Evolutionary conservation across 2,888 invertebrate genomes (phyloP), one percentile per base, ranked within the genome.

Genomic region (Nemapogon koenigi): DNA sequence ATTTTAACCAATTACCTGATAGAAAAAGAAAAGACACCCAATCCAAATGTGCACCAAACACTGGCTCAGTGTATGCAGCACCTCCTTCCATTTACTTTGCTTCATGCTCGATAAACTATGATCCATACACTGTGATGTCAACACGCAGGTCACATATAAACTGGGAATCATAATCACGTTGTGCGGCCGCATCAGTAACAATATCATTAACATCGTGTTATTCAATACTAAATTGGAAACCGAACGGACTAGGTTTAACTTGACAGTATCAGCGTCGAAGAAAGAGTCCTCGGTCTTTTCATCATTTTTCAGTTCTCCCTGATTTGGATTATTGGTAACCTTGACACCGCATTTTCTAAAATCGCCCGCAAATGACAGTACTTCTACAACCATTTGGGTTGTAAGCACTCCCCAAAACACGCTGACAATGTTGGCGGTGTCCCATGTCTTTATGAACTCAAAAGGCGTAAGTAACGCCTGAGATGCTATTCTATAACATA

Each of bases 21-120:
- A 90, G 62, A 91, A 95, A 70, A 87, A 94, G 53, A 90, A 88
- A 47, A 88, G 79, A 41, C 83, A 84, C n/a, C 91, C 90, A 44
- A 93, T 81, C 85, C 90, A 90, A 46, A 81, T 53, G 59, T 83
- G 82, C 47, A 69, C 66, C 7, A 80, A 46, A 3, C 73, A 63
- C 41, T 64, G 59, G 37, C 69, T 61, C 25, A 76, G 28, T 0
- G 62, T 50, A 47, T 75, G 70, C 0, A 56, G 63, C 1, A 59
- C 59, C 1, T 70, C 75, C 0, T 67, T 68, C 44, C 73, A 63
- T 52, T 80, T 66, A 36, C 64, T 49, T 10, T 55, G 50, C 47
- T 73, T 79, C 3, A 76, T 64, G 37, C 82, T 70, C 46, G 85
- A 52, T 49, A 85, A 65, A 37, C 81, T 66, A 27, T 86, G 83